Base-by-base conservation (phyloP, 2,888 invertebrate species). In the Chesias legatella region DNA sequence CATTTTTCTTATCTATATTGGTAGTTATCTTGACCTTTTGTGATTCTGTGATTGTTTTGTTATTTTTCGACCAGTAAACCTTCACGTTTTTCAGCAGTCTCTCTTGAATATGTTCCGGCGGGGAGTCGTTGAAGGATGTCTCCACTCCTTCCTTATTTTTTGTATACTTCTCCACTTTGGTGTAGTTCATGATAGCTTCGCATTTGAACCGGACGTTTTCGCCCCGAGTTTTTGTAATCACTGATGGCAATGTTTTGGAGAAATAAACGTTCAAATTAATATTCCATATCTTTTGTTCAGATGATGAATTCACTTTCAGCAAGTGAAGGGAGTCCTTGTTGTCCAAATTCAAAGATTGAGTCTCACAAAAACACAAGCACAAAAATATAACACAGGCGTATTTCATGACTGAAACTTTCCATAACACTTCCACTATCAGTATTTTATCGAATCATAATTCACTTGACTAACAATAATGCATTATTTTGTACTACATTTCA, bases 401-500 rank as follows among this genome's bases (percentile, higher is more conserved):
- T 76, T 81, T 79, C 86, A 88, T 88, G 81, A 75, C 65, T 75
- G 71, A 68, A 63, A 63, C 71, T 79, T 79, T 69, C 81, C 84
- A 82, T 82, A 78, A 71, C 83, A 82, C 64, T 54, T 24, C 7
- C 13, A 24, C 8, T 8, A 10, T 8, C 17, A 17, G 10, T 25
- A 24, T 17, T 21, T 24, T 20, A 39, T 17, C 2, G 13, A 5
- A 3, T 17, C 5, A 17, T 17, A 2, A 17, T 2, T 17, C 13
- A 17, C 2, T 17, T 2, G 2, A 17, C 5, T 17, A 17, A 17
- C 5, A 17, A 17, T 17, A 3, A 17, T 2, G 13, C 13, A 17
- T 17, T 17, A 17, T 17, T 5, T 17, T 17, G 13, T 17, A 3
- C 13, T 17, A 3, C 13, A 17, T 17, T 17, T 17, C 13, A 3